Conservation (phyloP, 1,140 invertebrate species). For the Samia ricini region DNA sequence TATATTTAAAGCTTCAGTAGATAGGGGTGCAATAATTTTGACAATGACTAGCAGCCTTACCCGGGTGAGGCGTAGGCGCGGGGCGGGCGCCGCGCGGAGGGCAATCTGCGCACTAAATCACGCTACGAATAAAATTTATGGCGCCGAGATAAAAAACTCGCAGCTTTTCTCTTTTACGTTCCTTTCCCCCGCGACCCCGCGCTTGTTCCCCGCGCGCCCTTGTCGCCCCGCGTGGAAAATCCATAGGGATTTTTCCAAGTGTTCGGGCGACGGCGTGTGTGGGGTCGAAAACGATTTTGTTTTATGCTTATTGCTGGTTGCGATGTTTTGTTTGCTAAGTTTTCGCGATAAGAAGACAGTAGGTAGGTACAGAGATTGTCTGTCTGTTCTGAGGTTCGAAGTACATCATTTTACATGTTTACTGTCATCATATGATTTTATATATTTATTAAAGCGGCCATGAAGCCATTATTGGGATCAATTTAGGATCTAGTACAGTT, state of each 20-base stretch:
- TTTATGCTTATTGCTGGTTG: slow-evolving; percentile 73
- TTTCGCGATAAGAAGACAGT: slow-evolving; percentile 57
- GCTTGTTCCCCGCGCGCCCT: slow-evolving; percentile 33
- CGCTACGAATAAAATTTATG: slow-evolving; percentile 80
- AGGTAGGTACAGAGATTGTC: slow-evolving; percentile 51
- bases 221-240: slow-evolving; percentile 66
- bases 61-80: slow-evolving; percentile 72
- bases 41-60: slow-evolving; percentile 76
- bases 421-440: background rate
- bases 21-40: slow-evolving; percentile 78
- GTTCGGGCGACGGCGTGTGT: slow-evolving; percentile 71
- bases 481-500: too few relatives aligned
- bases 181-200: slow-evolving; percentile 49
- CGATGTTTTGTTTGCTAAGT: slow-evolving; percentile 74
- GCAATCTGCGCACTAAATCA: slow-evolving; percentile 79
- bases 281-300: slow-evolving; percentile 71
- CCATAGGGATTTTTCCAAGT: slow-evolving; percentile 77
- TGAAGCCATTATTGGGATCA: background rate
- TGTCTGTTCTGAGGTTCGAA: slow-evolving; percentile 41
- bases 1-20: slow-evolving; percentile 76
- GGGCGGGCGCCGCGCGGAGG: slow-evolving; percentile 54
- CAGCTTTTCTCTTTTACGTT: slow-evolving; percentile 79
- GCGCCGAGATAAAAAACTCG: slow-evolving; percentile 79
- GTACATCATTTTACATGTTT: background rate
- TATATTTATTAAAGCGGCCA: background rate